Evolutionary conservation across 2,888 invertebrate species (phyloP), one percentile per base, ranked within the genome.

Genomic region (Lithosia quadra): DNA sequence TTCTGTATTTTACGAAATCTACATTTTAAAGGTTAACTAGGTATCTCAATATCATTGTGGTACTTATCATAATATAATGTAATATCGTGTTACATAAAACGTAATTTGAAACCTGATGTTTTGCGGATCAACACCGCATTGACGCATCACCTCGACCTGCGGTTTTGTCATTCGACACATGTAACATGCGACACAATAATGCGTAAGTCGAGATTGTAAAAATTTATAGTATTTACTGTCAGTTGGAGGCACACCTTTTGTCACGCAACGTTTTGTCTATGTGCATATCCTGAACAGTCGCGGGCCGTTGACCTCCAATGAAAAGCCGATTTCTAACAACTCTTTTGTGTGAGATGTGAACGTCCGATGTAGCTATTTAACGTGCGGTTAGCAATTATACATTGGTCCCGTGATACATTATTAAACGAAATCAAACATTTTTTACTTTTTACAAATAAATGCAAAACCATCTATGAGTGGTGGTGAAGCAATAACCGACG

Each of bases 221-320:
- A 67, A 67, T 64, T 28, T 28, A 43, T 63, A 71, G 67, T 84
- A 78, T 73, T 73, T 69, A 67, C 77, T 76, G 80, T 83, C 84
- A 79, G 83, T 85, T 49, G n/a, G n/a, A 49, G 82, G 84, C 87
- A 84, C 79, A 78, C 80, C 86, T 84, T 89, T 92, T 91, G 91
- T 91, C 83, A 71, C 65, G 73, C 86, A 80, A 79, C 83, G 86
- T 88, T 92, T 93, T 93, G 92, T 93, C 89, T 91, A 87, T 92
- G 92, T 87, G 87, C 91, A 91, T 88, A 92, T 93, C 93, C 93
- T 93, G 93, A 91, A 92, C 92, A 85, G 78, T 64, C 78, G 79
- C 78, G 87, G 84, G 91, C 81, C 87, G 85, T 83, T 84, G 91
- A 92, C 88, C 92, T 87, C 83, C 81, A 80, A 85, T 91, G 91